Evolutionary conservation across 2,888 invertebrate species (phyloP).

Genomic region (Platycheirus albimanus): DNA sequence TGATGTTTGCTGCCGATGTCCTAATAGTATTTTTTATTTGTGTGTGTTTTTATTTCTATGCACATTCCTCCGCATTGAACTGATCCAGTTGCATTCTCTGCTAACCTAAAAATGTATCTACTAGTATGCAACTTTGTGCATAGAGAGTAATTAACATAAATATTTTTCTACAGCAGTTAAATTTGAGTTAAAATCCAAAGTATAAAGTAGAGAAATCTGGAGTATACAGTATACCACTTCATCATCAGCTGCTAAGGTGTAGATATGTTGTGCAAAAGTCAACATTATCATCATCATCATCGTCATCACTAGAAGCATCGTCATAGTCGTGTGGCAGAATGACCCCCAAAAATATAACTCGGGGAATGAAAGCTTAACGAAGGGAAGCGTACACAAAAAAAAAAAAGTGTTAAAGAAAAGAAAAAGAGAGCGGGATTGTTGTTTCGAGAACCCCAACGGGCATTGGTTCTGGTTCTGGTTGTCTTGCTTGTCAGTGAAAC

Average conservation of each 20-base stretch:
- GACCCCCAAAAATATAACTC: conserved; percentile 59
- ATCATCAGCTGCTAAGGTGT: conserved; percentile 48
- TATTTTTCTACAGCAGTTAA: conserved; percentile 55
- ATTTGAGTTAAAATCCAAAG: conserved; percentile 31
- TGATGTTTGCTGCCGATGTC: conserved; percentile 48
- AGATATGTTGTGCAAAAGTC: conserved; percentile 16
- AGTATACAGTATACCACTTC: conserved; percentile 41
- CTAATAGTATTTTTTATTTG: too few relatives aligned
- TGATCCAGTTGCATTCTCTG: conserved; percentile 60
- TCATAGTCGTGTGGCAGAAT: conserved; percentile 33
- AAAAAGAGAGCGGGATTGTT: conserved; percentile 15
- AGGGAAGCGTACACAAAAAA: conserved; percentile 10
- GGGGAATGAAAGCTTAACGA: conserved; percentile 36
- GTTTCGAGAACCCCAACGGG: conserved; percentile 49
- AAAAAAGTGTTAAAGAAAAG: conserved; percentile 10
- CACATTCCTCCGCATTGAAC: conserved; percentile 65
- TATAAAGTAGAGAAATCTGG: conserved; percentile 12
- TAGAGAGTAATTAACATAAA: conserved; percentile 63
- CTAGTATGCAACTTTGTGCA: conserved; percentile 17
- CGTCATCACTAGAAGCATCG: conserved; percentile 7
- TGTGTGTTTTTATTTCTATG: conserved; percentile 37
- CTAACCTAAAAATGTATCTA: conserved; percentile 27
- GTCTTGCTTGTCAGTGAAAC: conserved; percentile 41
- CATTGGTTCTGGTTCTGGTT: conserved; percentile 29
- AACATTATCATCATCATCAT: conserved; percentile 34